A percentile compares a stretch with the other conserved stretches of the same genome.
phyloP scores from a whole-genome alignment of 2,797 vertebrate genomes.

The Zonotrichia albicollis region DNA sequence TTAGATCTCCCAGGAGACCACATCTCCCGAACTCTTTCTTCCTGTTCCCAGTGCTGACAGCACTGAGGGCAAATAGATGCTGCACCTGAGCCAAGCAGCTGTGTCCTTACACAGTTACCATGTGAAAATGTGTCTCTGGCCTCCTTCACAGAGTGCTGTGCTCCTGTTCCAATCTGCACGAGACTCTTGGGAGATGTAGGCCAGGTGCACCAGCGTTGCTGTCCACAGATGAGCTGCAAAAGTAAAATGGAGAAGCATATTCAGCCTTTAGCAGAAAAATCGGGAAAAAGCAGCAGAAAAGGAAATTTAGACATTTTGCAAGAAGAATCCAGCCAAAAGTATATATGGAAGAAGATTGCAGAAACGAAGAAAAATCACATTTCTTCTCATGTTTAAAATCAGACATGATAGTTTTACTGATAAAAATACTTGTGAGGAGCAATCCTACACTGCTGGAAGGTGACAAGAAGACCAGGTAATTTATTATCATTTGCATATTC shows the following conservation, averaged over 20 bases:
- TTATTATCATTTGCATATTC: not conserved
- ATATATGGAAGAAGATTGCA: not conserved
- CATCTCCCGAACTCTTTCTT: not conserved
- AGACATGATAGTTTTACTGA: not conserved
- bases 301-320: not conserved
- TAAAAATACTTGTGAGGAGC: not conserved
- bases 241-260: not conserved
- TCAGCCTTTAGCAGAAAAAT: not conserved
- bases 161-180: not conserved
- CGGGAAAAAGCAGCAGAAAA: accelerated
- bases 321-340: not conserved
- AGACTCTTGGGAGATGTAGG: not conserved
- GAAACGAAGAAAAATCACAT: not conserved
- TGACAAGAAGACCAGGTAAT: not conserved
- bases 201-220: not conserved
- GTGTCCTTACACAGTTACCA: not conserved
- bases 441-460: not conserved
- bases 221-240: not conserved
- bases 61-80: not conserved
- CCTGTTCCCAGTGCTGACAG: not conserved
- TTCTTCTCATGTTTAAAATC: not conserved
- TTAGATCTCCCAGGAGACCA: not conserved
- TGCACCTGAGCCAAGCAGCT: not conserved
- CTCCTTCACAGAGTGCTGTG: not conserved
- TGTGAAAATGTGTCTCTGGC: not conserved